Evolutionary conservation across 2,888 invertebrate species (phyloP).

Genomic region (Sylvicola cinctus): DNA sequence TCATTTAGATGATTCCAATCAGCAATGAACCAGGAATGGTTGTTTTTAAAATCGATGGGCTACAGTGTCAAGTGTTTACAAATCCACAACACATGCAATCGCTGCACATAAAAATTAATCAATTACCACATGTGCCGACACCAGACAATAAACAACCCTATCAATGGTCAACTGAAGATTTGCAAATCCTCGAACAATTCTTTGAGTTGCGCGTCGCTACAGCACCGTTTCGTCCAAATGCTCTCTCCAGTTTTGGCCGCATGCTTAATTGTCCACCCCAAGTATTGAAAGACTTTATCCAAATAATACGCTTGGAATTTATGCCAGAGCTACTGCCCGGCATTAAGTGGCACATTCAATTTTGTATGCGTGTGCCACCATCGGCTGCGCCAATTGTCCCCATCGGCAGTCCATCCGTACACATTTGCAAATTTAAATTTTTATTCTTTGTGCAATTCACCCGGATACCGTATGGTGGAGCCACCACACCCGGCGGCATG

Average conservation of each 20-base stretch:
- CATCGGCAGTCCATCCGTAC: slow-evolving; percentile 72
- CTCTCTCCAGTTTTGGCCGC: slow-evolving; percentile 67
- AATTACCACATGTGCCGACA: slow-evolving; percentile 34
- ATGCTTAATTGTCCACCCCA: slow-evolving; percentile 68
- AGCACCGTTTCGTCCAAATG: slow-evolving; percentile 79
- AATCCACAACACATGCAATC: slow-evolving; percentile 81
- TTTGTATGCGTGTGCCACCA: slow-evolving; percentile 83
- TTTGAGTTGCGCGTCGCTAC: slow-evolving; percentile 77
- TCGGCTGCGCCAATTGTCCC: slow-evolving; percentile 73
- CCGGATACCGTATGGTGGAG: slow-evolving; percentile 35
- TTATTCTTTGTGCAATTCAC: slow-evolving; percentile 79
- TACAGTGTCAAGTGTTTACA: slow-evolving; percentile 71
- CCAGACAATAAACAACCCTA: slow-evolving; percentile 58
- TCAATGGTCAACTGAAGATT: slow-evolving; percentile 68
- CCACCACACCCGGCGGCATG: slow-evolving; percentile 19
- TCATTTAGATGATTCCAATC: slow-evolving; percentile 44
- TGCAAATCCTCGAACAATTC: slow-evolving; percentile 79
- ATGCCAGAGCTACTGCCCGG: slow-evolving; percentile 39
- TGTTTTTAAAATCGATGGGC: slow-evolving; percentile 68
- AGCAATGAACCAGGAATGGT: slow-evolving; percentile 73
- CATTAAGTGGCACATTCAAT: slow-evolving; percentile 75
- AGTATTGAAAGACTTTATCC: slow-evolving; percentile 79
- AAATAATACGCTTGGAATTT: slow-evolving; percentile 37
- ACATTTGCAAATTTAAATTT: slow-evolving; percentile 70
- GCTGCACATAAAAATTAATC: slow-evolving; percentile 59